These are phyloP conservation scores for Exephanes ischioxanthus DNA, from an alignment of 2,888 invertebrate species.

Conservation along the genomic window DNA sequence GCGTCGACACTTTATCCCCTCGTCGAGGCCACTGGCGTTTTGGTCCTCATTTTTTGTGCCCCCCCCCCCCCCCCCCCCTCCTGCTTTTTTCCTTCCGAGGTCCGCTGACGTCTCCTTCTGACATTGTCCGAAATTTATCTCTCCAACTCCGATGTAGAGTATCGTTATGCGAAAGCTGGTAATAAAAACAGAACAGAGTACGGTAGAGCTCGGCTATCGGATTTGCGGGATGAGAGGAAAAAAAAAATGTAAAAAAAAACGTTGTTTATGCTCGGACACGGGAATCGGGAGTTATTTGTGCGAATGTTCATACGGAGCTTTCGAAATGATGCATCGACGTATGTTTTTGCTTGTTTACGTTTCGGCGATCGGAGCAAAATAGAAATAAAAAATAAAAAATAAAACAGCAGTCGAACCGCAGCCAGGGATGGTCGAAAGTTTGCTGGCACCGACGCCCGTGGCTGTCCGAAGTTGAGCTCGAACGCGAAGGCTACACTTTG, in stretches of 20 bases:
- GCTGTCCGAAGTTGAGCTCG: constrained; percentile 13
- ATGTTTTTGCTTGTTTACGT: constrained; percentile 22
- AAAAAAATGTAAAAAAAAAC: not conserved
- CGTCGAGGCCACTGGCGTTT: constrained; percentile 50
- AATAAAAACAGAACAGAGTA: constrained; percentile 1
- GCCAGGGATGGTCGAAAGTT: not conserved
- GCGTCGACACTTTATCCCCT: constrained; percentile 61
- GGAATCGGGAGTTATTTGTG: constrained; percentile 10
- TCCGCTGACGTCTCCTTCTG: not conserved
- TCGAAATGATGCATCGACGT: constrained; percentile 35
- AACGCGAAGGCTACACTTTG: constrained; percentile 37
- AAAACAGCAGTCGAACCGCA: not conserved
- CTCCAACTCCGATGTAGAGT: not conserved
- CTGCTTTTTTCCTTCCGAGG: not conserved
- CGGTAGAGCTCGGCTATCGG: not conserved
- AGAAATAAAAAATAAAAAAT: not conserved
- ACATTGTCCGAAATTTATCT: constrained; percentile 1
- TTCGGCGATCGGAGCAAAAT: constrained; percentile 24
- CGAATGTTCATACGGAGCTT: constrained; percentile 30
- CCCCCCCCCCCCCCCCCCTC: not conserved
- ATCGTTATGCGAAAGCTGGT: constrained; percentile 1
- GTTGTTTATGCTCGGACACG: not conserved
- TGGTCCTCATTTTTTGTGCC: constrained; percentile 5
- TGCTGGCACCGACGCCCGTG: constrained; percentile 10
- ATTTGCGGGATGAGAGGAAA: not conserved